Base-by-base conservation (phyloP, 2,888 invertebrate genomes). In the Scaptodrosophila latifasciaeformis region DNA sequence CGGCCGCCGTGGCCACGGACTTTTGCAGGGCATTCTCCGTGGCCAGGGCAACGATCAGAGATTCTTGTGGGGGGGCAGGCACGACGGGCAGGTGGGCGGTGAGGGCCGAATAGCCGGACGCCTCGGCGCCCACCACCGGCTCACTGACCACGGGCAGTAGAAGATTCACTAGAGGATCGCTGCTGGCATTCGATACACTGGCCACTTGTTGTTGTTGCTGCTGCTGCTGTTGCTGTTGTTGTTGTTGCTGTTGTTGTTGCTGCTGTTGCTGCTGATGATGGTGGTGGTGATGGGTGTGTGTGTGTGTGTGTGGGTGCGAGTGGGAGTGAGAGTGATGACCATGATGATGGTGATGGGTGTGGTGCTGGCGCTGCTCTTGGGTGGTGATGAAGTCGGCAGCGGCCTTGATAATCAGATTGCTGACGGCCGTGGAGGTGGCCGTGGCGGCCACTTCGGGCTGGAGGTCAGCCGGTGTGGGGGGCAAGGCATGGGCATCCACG, bases 381-480 rank as follows among this genome's bases (percentile, higher is more conserved):
- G 91, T 91, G 42, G 91, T 90, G 10, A 92, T 88, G 67, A 91
- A 90, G 85, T 92, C 92, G 0, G 90, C 92, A 0, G 92, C 91
- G 4, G 93, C 93, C 81, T 91, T 92, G 49, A 93, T 87, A 39
- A 93, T 89, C 89, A 93, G 92, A n/a, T 91, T 91, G 59, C 85
- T 84, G 65, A 93, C 92, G 67, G 84, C 85, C 10, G 84, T 83
- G 1, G 85, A 80, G 1, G 85, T 82, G 15, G 84, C 82, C 0
- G 71, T 72, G 18, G 85, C 78, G 0, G 85, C 74, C 19, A 84
- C 85, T 24, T 84, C 84, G 0, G 82, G 77, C 27, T 84, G 83
- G 52, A 82, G 56, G 1, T 63, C 71, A 17, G 74, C 66, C 0
- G 74, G 65, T 2, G 82, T 77, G 2, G 75, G 75, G 0, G 84